These are phyloP conservation scores for Oxygymnocypris stewartii DNA, from an alignment of 2,113 vertebrate genomes.

Conservation along the genomic window DNA sequence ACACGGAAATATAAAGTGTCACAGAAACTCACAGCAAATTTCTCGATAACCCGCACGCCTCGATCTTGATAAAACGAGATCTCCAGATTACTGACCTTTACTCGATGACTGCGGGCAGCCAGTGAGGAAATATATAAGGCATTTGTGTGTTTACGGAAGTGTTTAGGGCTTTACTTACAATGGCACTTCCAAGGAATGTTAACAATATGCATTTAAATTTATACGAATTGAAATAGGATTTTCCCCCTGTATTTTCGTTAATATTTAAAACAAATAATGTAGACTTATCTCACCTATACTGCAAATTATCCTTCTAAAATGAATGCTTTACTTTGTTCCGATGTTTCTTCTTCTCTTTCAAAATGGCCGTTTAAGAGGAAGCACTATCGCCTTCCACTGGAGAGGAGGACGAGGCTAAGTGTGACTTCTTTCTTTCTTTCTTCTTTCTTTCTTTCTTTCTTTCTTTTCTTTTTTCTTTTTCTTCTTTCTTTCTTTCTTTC, in stretches of 20 bases:
- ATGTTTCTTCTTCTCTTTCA: background rate
- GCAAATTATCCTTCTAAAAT: background rate
- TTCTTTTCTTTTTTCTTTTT: too few relatives aligned
- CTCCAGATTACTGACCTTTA: conserved; percentile 13
- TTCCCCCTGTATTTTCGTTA: background rate
- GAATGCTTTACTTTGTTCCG: background rate
- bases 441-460: too few relatives aligned
- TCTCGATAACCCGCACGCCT: background rate
- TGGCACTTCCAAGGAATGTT: too few relatives aligned
- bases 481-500: too few relatives aligned
- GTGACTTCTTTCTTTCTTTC: too few relatives aligned
- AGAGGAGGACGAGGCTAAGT: background rate
- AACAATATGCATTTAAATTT: background rate
- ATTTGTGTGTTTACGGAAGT: conserved; percentile 26
- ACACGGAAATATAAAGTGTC: background rate
- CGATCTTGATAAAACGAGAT: background rate
- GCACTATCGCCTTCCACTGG: background rate
- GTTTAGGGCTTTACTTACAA: background rate
- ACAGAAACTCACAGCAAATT: conserved; percentile 18
- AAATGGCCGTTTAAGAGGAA: too few relatives aligned
- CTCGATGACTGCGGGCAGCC: background rate
- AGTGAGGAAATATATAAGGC: background rate
- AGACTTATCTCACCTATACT: background rate
- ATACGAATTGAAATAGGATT: background rate
- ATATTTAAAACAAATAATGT: background rate